Base-by-base conservation (phyloP, 2,888 invertebrate species). In the Ctenicera cuprea region DNA sequence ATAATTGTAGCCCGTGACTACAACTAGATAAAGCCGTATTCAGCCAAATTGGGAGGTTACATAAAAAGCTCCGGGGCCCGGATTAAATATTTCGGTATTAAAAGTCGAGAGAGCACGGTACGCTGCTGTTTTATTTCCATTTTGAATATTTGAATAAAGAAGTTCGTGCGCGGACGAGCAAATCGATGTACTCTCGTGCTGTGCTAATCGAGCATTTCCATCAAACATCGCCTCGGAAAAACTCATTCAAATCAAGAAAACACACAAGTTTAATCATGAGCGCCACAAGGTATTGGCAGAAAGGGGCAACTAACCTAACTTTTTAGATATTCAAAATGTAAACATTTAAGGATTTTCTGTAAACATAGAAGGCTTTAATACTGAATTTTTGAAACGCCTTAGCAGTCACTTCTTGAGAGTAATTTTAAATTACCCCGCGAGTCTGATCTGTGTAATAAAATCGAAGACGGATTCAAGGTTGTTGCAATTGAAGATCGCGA, bases 1-100 rank as follows among this genome's bases (percentile, higher is more conserved):
- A 69, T 74, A 74, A 74, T 74, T 71, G 70, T 50, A 74, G 67
- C 37, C 65, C 64, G 45, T 30, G 59, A 67, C 57, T 57, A 33
- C 50, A 52, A 65, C 33, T 52, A 30, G 43, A 68, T 59, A 20
- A 22, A 57, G 62, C 52, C 26, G 14, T 41, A 30, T 33, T 45
- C 41, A 20, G 26, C 14, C 26, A 62, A 41, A 70, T 64, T 54
- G 61, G 43, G 41, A 43, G 48, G 68, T 37, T 22, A 22, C 45
- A 38, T 14, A 41, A 65, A 65, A 66, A 65, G 59, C 48, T 45
- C 59, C 57, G 48, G 20, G 52, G 20, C 11, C n/a, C 45, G 30
- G 50, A 67, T 48, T 67, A 63, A 59, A 62, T 67, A 72, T 66
- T 67, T 72, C 62, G 62, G 33, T 16, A 61, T 18, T 61, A n/a